Conservation (phyloP, 2,113 vertebrate genomes). For the Dolichotis patagonum region DNA sequence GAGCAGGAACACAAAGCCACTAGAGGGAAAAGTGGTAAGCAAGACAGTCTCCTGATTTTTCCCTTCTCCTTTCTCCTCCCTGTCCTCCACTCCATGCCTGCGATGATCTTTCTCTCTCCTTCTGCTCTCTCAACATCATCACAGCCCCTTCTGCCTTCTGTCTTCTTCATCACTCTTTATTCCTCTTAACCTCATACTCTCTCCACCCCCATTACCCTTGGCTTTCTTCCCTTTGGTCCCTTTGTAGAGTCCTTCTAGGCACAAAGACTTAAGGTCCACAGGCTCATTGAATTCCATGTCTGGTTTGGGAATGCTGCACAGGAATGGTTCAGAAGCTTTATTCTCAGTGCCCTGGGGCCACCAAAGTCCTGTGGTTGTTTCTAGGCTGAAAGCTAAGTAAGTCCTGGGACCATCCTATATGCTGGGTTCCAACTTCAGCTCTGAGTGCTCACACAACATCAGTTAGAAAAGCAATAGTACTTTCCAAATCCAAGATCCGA, state of each 20-base stretch:
- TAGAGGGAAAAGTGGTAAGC: neutral
- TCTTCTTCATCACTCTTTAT: neutral
- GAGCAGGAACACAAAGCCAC: neutral
- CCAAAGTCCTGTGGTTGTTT: neutral
- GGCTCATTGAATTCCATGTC: neutral
- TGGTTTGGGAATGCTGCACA: neutral
- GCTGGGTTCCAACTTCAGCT: neutral
- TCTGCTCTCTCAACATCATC: neutral
- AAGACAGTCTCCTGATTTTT: neutral
- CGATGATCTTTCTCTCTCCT: neutral
- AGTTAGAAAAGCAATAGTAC: neutral
- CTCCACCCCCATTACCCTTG: neutral
- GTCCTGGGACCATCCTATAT: neutral
- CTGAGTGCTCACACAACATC: neutral
- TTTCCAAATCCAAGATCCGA: neutral
- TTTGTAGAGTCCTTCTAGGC: neutral
- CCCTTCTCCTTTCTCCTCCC: neutral
- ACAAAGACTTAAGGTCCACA: neutral
- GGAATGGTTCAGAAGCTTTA: accelerated
- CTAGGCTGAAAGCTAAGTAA: neutral
- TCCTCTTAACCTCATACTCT: neutral
- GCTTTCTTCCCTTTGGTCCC: neutral
- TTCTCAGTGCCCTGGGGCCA: neutral
- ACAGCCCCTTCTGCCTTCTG: neutral
- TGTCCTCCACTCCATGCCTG: neutral